Conservation (phyloP, 2,113 vertebrate species). For the Eudyptes chrysolophus region DNA sequence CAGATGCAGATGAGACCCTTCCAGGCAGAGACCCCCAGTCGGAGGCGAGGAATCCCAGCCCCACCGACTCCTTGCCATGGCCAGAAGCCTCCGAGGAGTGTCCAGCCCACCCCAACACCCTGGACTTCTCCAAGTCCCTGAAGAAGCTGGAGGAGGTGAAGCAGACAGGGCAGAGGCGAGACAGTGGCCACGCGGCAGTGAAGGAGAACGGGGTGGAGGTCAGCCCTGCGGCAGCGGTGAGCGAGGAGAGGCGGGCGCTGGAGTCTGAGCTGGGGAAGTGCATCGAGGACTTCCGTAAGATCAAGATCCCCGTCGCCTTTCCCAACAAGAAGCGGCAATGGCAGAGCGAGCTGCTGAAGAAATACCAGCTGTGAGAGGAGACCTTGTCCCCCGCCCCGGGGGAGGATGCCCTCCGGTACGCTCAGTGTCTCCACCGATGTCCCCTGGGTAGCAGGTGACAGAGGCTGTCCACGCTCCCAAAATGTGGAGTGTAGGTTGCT, state of each 20-base stretch:
- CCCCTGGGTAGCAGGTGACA: background rate
- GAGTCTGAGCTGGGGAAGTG: conserved; percentile 57
- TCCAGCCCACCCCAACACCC: conserved; percentile 11
- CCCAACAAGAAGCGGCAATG: conserved; percentile 69
- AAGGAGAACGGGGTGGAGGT: conserved; percentile 23
- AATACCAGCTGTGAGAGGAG: conserved; percentile 63
- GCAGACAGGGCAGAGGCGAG: background rate
- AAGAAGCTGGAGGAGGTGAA: background rate
- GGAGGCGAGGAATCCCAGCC: accelerated
- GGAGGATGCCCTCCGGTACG: accelerated
- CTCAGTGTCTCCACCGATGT: accelerated
- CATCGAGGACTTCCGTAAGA: conserved; percentile 67
- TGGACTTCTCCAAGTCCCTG: conserved; percentile 22
- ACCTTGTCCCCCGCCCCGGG: accelerated
- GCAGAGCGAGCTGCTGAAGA: conserved; percentile 68
- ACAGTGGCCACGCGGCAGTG: accelerated
- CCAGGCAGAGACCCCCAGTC: background rate
- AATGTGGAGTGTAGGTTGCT: background rate
- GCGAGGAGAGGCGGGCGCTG: conserved; percentile 3
- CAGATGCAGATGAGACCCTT: accelerated
- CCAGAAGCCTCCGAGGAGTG: background rate
- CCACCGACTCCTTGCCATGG: background rate
- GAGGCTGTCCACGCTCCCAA: accelerated
- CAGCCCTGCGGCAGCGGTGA: accelerated
- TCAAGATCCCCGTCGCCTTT: conserved; percentile 47